Percentiles rank a stretch among this genome's conserved stretches.
Evolutionary conservation across 2,888 invertebrate species (phyloP).

Genomic region (Chelonus formosanus): DNA sequence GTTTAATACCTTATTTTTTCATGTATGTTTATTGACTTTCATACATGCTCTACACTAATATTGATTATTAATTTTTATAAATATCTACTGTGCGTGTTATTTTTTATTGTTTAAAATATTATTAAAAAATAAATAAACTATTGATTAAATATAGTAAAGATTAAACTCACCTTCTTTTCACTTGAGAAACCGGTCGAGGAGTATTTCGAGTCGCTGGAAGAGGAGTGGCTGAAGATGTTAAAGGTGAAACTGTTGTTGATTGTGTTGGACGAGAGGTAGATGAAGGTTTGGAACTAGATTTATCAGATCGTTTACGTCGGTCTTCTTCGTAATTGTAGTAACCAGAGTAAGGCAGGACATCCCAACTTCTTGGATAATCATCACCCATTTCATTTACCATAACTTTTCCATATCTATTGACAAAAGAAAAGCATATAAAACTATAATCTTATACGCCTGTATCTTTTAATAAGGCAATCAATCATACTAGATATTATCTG

Average conservation of each 20-base stretch:
- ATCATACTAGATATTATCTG: too few relatives aligned
- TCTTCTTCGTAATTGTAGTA: conserved; percentile 51
- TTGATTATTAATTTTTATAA: too few relatives aligned
- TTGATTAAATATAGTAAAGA: too few relatives aligned
- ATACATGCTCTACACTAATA: too few relatives aligned
- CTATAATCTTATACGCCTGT: not conserved
- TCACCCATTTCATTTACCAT: conserved; percentile 52
- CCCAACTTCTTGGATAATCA: conserved; percentile 48
- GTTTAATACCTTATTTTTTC: too few relatives aligned
- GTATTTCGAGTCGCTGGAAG: conserved; percentile 34
- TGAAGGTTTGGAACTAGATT: conserved; percentile 41
- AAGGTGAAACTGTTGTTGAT: conserved; percentile 35
- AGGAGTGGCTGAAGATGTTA: conserved; percentile 43
- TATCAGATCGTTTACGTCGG: conserved; percentile 56
- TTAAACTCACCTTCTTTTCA: conserved; percentile 44
- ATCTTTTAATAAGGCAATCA: too few relatives aligned
- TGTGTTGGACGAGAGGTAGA: conserved; percentile 38
- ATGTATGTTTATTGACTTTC: too few relatives aligned
- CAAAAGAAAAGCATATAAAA: not conserved
- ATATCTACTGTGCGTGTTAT: not conserved
- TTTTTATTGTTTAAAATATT: conserved; percentile 1
- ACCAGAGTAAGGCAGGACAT: conserved; percentile 49
- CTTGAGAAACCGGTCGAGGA: conserved; percentile 41
- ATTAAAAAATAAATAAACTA: not conserved
- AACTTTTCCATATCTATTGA: conserved; percentile 54